Evolutionary conservation across 1,140 invertebrate genomes (phyloP).

Genomic region (Hyles euphorbiae): DNA sequence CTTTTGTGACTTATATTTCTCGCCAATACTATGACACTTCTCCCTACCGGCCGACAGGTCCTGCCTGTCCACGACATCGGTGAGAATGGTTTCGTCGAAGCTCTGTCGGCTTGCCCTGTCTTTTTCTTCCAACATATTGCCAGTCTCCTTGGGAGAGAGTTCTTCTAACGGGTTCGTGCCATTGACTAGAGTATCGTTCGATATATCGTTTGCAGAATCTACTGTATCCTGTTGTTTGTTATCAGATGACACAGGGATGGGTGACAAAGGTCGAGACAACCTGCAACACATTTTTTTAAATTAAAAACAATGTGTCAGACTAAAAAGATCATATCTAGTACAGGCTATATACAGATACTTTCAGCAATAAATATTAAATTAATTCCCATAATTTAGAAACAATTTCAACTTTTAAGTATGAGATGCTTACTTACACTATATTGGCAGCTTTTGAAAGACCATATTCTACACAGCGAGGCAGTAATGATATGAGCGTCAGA

Average conservation of each 20-base stretch:
- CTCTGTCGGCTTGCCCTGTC: slow-evolving; percentile 64
- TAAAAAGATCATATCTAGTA: no score
- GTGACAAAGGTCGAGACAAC: slow-evolving; percentile 86
- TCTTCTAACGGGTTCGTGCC: slow-evolving; percentile 51
- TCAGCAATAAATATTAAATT: no score
- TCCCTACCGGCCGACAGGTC: slow-evolving; percentile 56
- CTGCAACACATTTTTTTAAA: slow-evolving; percentile 56
- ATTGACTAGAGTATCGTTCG: slow-evolving; percentile 53
- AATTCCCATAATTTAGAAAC: no score
- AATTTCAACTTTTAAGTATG: no score
- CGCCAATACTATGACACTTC: slow-evolving; percentile 70
- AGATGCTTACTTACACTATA: slow-evolving; percentile 78
- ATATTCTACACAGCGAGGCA: slow-evolving; percentile 92
- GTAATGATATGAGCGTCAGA: slow-evolving; percentile 91
- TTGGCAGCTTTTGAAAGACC: slow-evolving; percentile 91
- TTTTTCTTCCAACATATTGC: slow-evolving; percentile 65
- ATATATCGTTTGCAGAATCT: slow-evolving; percentile 38
- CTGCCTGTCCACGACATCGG: slow-evolving; percentile 50
- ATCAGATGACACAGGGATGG: slow-evolving; percentile 78
- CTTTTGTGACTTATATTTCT: slow-evolving; percentile 69
- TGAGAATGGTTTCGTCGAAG: slow-evolving; percentile 59
- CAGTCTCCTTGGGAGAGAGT: slow-evolving; percentile 59
- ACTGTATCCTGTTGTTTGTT: slow-evolving; percentile 46
- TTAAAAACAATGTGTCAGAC: background rate
- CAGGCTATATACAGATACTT: no score